These are phyloP conservation scores for Tipula lateralis DNA, from an alignment of 2,888 invertebrate genomes.

Conservation along the genomic window DNA sequence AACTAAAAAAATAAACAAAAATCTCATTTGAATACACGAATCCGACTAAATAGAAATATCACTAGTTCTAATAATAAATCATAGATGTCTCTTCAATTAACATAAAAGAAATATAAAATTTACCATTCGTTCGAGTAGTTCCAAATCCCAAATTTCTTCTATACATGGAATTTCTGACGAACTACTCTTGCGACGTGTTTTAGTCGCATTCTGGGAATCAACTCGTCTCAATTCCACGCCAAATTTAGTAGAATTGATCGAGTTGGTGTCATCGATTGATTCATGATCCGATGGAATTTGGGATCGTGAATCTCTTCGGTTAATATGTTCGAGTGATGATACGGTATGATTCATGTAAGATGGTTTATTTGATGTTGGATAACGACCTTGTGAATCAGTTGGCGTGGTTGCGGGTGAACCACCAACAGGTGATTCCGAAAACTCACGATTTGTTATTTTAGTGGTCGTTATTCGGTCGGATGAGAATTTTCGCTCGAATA, in stretches of 20 bases:
- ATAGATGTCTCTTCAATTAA: neutral
- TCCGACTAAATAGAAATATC: neutral
- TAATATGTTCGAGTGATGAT: conserved; percentile 46
- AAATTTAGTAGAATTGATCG: conserved; percentile 59
- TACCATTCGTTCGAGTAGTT: conserved; percentile 62
- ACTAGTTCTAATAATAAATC: neutral
- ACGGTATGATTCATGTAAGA: conserved; percentile 50
- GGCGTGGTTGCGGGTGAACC: conserved; percentile 42
- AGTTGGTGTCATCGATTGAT: conserved; percentile 41
- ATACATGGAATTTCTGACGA: conserved; percentile 54
- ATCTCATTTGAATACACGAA: neutral
- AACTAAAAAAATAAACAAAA: conserved; percentile 42
- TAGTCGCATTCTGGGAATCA: conserved; percentile 52
- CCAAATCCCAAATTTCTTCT: conserved; percentile 68
- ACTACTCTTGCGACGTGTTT: conserved; percentile 50
- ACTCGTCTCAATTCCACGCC: conserved; percentile 62
- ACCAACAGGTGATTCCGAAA: conserved; percentile 32
- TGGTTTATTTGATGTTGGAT: conserved; percentile 37
- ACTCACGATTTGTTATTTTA: neutral
- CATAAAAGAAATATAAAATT: neutral
- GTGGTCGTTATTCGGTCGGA: conserved; percentile 38
- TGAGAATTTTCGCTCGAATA: conserved; percentile 35
- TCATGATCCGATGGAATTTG: neutral
- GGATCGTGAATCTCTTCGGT: conserved; percentile 38
- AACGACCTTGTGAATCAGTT: conserved; percentile 50